Evolutionary conservation across 2,113 vertebrate species (phyloP), one percentile per base, ranked within the genome.

Genomic region (Ariopsis seemanni): DNA sequence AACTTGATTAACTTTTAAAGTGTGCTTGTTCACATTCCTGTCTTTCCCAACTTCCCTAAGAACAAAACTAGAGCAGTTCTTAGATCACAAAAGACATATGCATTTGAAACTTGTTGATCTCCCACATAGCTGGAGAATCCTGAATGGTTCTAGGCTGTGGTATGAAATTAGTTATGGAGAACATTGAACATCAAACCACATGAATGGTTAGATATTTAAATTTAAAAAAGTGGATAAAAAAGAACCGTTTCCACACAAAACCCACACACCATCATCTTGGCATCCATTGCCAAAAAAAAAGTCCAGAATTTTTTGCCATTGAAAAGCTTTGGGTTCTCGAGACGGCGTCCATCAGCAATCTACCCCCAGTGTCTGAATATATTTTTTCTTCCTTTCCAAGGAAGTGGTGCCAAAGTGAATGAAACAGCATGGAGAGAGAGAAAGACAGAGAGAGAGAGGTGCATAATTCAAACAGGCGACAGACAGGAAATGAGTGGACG

Each of bases 401-500:
- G 94, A 96, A 95, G 93, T 96, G 95, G 94, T 96, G 94, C 88
- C 88, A 93, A 89, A 85, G 63, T 80, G 79, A 88, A 90, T 86
- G 71, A 65, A 60, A 30, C 7, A 52, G 89, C 11, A n/a, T 22
- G 20, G 90, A 78, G 62, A 48, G 71, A 71, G 90, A 89, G 90
- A 90, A 12, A 85, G 89, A 95, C 95, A 95, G 94, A 79, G 95
- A 91, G 89, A 89, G 89, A 96, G 95, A 95, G 96, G 96, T 95
- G 96, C 93, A 93, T 99, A 98, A 99, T 98, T 99, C 96, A 97
- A 98, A 97, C 97, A 99, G 97, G 97, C 97, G 96, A 98, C 97
- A 98, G 97, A 97, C 97, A 99, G 98, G 98, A 99, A 99, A 99
- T 97, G 97, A 99, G 97, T 96, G 94, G 96, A 97, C 95, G 96